Base-by-base conservation (phyloP, 2,797 vertebrate genomes). In the Lithobates pipiens region DNA sequence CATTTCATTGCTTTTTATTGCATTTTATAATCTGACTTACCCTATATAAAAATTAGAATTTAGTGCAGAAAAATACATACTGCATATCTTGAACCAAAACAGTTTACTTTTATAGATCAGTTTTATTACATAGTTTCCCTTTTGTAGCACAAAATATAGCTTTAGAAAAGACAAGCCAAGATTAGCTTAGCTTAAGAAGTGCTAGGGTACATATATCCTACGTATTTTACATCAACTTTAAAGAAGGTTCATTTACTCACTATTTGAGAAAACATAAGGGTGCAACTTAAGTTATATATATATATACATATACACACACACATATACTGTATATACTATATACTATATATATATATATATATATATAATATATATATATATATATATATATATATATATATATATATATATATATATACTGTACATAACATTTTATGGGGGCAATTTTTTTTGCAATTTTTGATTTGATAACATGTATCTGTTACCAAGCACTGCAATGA, bases 1-100 rank as follows among this genome's bases (percentile, higher is more conserved):
- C 84, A 76, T 76, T 29, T 85, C 72, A 81, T 16, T 85, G 72
- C 72, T 39, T 81, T 72, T 67, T 79, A 79, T 77, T 69, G 57
- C 16, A 73, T 72, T 74, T 75, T 42, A 27, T 78, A 63, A 10
- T 67, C 54, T 85, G 57, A 50, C 57, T 85, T 85, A 36, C 16
- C 42, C 82, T 72, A 23, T 70, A 15, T 72, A 50, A 23, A 34
- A 76, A 77, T 61, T 42, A 34, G n/a, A 27, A 50, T 84, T 77
- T 77, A 84, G 25, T 63, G 25, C n/a, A 29, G 5, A 3, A 77
- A 42, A 77, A 77, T n/a, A 34, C 27, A 57, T 36, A 71, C 69
- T 39, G 32, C 13, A 21, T 21, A 75, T 75, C 15, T 75, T 75
- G 2, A 75, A 29, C 42, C 54, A 13, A 27, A 46, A 46, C 25